phyloP scores from a whole-genome alignment of 2,113 vertebrate species.

The Phrynosoma blainvillii region DNA sequence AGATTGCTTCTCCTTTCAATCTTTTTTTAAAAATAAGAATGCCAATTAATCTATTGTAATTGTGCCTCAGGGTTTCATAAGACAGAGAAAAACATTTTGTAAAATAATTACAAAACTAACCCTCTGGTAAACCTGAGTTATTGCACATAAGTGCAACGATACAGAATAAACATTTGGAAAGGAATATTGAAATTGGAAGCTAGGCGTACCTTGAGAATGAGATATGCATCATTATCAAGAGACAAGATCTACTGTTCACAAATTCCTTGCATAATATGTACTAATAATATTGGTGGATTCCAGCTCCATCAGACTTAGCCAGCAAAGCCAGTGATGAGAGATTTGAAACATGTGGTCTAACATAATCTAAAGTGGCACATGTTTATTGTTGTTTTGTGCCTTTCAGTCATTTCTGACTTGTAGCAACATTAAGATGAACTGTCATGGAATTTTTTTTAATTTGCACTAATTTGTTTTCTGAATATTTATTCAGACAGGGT shows the following conservation, averaged over 20 bases:
- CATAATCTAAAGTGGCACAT: too few relatives aligned
- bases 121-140: background rate
- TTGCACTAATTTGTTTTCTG: too few relatives aligned
- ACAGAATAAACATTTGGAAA: background rate
- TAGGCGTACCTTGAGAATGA: background rate
- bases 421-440: too few relatives aligned
- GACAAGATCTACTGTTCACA: background rate
- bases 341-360: too few relatives aligned
- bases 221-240: background rate
- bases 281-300: background rate
- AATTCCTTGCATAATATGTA: accelerated
- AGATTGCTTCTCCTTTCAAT: slow-evolving; percentile 33
- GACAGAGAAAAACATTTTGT: background rate
- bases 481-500: too few relatives aligned
- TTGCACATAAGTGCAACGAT: background rate
- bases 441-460: too few relatives aligned
- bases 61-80: background rate
- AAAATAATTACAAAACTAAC: background rate
- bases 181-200: background rate
- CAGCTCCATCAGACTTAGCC: too few relatives aligned
- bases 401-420: too few relatives aligned
- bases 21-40: accelerated
- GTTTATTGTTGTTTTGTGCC: too few relatives aligned
- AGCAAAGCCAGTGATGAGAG: too few relatives aligned
- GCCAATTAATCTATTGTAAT: background rate